Evolutionary conservation across 2,113 vertebrate species (phyloP).

Genomic region (Harpagus bidentatus): DNA sequence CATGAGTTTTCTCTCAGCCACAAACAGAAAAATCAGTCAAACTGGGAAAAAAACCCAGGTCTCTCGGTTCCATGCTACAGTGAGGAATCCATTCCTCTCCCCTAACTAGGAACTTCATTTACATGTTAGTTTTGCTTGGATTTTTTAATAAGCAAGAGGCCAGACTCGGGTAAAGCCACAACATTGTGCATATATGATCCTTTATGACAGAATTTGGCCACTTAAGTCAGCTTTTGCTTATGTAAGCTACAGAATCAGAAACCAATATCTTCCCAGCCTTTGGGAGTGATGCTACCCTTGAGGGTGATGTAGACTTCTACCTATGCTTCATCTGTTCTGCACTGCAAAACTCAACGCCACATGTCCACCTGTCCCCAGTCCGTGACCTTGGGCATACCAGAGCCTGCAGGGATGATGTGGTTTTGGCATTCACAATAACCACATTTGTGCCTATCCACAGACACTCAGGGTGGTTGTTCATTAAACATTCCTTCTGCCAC

Average conservation of each 20-base stretch:
- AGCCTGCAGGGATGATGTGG: neutral
- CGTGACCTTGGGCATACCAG: neutral
- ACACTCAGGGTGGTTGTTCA: neutral
- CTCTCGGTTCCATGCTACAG: neutral
- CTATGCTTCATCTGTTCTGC: neutral
- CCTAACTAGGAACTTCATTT: neutral
- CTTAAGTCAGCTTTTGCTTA: neutral
- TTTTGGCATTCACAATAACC: neutral
- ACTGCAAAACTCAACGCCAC: neutral
- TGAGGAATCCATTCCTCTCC: neutral
- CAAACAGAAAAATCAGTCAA: neutral
- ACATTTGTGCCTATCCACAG: neutral
- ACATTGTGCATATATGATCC: neutral
- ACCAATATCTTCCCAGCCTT: neutral
- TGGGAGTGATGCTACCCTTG: neutral
- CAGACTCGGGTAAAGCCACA: neutral
- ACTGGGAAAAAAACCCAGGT: neutral
- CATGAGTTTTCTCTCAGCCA: neutral
- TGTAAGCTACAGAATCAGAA: neutral
- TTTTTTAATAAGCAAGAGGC: neutral
- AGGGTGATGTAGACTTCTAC: neutral
- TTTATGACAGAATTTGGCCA: neutral
- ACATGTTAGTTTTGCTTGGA: neutral
- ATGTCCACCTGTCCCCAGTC: neutral
- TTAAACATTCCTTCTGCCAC: neutral